Evolutionary conservation across 2,797 vertebrate genomes (phyloP).

Genomic region (Merluccius polli): DNA sequence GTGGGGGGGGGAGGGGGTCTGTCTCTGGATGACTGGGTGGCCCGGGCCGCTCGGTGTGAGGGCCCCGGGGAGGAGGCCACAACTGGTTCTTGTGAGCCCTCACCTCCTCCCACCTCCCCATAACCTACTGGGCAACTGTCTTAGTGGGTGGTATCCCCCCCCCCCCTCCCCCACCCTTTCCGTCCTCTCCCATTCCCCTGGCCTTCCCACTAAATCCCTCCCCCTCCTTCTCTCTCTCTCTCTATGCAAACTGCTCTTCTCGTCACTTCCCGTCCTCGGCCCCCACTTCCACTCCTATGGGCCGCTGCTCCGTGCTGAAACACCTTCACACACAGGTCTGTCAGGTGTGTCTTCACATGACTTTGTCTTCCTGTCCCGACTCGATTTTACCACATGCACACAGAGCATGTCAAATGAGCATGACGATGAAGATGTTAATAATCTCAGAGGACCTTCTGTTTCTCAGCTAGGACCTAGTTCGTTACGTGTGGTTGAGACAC

Average conservation of each 20-base stretch:
- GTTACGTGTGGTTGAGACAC: neutral
- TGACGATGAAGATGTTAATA: neutral
- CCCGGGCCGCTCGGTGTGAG: slow-evolving; percentile 76
- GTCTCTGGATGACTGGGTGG: slow-evolving; percentile 76
- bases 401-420: neutral
- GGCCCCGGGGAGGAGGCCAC: slow-evolving; percentile 72
- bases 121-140: slow-evolving; percentile 66
- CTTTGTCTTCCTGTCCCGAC: neutral
- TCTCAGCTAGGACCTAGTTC: neutral
- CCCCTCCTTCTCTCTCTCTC: slow-evolving; percentile 29
- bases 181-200: slow-evolving; percentile 41
- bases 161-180: slow-evolving; percentile 61
- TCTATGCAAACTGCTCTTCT: slow-evolving; percentile 17
- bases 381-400: neutral
- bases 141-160: slow-evolving; percentile 78
- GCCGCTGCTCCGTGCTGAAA: neutral
- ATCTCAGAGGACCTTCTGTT: neutral
- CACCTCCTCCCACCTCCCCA: slow-evolving; percentile 53
- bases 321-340: neutral
- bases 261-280: neutral
- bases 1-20: slow-evolving; percentile 53
- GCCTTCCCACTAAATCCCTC: slow-evolving; percentile 14
- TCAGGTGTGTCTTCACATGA: no score
- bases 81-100: slow-evolving; percentile 75
- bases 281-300: neutral